Base-by-base conservation (phyloP, 2,888 invertebrate genomes). In the Synanthedon myopaeformis region DNA sequence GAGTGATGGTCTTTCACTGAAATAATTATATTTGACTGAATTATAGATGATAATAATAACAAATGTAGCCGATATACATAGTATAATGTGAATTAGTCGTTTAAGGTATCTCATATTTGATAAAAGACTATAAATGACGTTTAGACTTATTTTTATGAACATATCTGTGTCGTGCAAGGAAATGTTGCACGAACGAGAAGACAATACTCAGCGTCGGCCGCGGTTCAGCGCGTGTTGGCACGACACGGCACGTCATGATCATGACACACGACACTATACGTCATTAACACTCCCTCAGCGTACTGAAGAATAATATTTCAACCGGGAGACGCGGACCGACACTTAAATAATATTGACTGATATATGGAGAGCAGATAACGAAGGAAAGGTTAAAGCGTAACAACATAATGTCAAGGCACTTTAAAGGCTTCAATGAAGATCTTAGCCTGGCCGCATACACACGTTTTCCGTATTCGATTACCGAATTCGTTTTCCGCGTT, bases 91-190 rank as follows among this genome's bases (percentile, higher is more conserved):
- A 72, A 74, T 78, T 84, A 84, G 79, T 72, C 61, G 69, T 66
- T 67, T 86, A 85, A 86, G 84, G 76, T 83, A 83, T 86, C 82
- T 83, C 82, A 82, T 81, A 84, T 84, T 85, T 82, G 83, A 85
- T 78, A 72, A 86, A 85, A 87, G 86, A 86, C 86, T 87, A 83
- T 73, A 68, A 75, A 76, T 76, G 70, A 76, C 69, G 78, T 79
- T 81, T 83, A 85, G 84, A 83, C 72, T 83, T 77, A 79, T 72
- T 79, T 83, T 81, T 81, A 82, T 79, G 76, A 82, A 87, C 86
- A 87, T 87, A 87, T 87, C 86, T 80, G 74, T 77, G 75, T 78
- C 74, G 81, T 83, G 82, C 80, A 82, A 78, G 80, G 73, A 63
- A 70, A 70, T 71, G 75, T 35, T 35, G 35, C 35, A 64, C 66